phyloP scores from a whole-genome alignment of 2,113 vertebrate species.

The Tupaia tana region DNA sequence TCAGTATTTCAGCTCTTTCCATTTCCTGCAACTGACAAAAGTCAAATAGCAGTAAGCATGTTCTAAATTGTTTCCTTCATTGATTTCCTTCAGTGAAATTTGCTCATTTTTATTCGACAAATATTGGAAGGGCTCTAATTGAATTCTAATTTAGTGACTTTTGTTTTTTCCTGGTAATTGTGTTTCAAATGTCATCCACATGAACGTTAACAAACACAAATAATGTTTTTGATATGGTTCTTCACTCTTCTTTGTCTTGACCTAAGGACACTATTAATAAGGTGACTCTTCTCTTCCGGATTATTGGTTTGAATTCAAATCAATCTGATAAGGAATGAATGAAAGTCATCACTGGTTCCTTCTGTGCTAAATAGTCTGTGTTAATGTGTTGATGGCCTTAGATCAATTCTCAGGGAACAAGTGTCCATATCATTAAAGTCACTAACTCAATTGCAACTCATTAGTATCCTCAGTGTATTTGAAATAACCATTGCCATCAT shows the following conservation, averaged over 20 bases:
- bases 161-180: constrained; percentile 62
- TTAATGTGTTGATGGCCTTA: constrained; percentile 18
- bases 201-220: constrained; percentile 45
- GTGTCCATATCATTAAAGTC: constrained; percentile 57
- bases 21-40: constrained; percentile 24
- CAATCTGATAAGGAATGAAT: constrained; percentile 47
- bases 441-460: constrained; percentile 8
- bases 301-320: constrained; percentile 52
- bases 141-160: constrained; percentile 55
- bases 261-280: constrained; percentile 59
- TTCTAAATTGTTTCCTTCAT: constrained; percentile 43
- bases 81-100: constrained; percentile 60
- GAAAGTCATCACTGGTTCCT: constrained; percentile 14
- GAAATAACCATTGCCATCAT: neutral
- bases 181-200: constrained; percentile 59
- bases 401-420: constrained; percentile 46
- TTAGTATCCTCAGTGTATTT: neutral
- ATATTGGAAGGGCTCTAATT: constrained; percentile 50
- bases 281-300: neutral
- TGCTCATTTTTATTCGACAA: constrained; percentile 62
- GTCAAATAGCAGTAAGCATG: constrained; percentile 17
- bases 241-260: constrained; percentile 63
- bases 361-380: constrained; percentile 45
- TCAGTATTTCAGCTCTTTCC: constrained; percentile 15
- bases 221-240: constrained; percentile 7